Base-by-base conservation (phyloP, 2,113 vertebrate genomes). In the Saccopteryx leptura region DNA sequence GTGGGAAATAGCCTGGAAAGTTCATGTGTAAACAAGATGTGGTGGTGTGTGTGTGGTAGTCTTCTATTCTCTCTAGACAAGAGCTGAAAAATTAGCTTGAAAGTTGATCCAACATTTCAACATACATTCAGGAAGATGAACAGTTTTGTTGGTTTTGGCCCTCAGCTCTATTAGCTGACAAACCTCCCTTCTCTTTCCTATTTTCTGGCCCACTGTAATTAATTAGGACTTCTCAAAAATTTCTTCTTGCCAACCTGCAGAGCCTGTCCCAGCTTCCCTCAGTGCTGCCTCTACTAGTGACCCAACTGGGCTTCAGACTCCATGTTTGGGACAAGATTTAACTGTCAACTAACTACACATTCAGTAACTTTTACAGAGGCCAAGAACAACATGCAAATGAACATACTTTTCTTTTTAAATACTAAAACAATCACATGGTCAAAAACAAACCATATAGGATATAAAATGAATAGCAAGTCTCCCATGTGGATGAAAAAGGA, bases 391-490 rank as follows among this genome's bases (percentile, higher is more conserved):
- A 74, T 7, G 28, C 15, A 72, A 56, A 83, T 18, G 23, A 15
- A 72, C 18, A 71, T n/a, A 52, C 50, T 92, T 80, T 75, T 58
- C 58, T 87, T 93, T 90, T 86, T 65, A 91, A 92, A 94, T 18
- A 81, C 56, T 46, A 65, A 65, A 90, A 93, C 13, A 74, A 31
- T 26, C 58, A 92, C 21, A 48, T 74, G 48, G 86, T 54, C 56
- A 83, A 93, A 87, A 84, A 61, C 24, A 94, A 83, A 54, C 56
- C 48, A 19, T 39, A 72, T 2, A 61, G n/a, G 54, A 56, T 46
- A 71, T n/a, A 76, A 90, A 88, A 74, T 61, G 26, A 50, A 78
- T 88, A 88, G 39, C 23, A 80, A 74, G 15, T 54, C 11, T 76
- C 56, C 39, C 2, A 2, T 39, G 39, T 39, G 39, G 39, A 39